A percentile compares a stretch with the other conserved stretches of the same genome.
Conservation (phyloP, 1,140 invertebrate genomes). For the Tribolium madens region DNA sequence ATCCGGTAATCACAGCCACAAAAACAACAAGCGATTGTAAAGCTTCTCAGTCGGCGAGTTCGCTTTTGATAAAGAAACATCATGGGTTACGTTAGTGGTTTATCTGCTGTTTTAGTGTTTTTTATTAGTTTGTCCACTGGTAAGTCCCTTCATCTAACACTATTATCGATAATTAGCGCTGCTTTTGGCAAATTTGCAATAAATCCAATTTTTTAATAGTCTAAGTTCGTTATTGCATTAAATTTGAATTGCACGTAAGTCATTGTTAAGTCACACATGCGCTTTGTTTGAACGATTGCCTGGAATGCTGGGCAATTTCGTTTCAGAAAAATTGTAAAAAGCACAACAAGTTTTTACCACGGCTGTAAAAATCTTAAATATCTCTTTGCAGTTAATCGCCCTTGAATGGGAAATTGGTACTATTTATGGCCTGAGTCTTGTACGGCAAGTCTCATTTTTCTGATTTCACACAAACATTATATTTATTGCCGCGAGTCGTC, state of each 20-base stretch:
- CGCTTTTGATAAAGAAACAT: conserved; percentile 45
- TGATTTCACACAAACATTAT: conserved; percentile 28
- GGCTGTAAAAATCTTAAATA: conserved; percentile 43
- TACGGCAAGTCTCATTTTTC: conserved; percentile 16
- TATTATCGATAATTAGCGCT: neutral
- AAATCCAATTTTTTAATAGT: neutral
- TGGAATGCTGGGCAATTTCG: conserved; percentile 38
- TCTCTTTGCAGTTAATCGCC: conserved; percentile 40
- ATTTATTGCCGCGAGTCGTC: conserved; percentile 24
- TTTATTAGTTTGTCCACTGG: conserved; percentile 45
- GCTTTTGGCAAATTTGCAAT: too few relatives aligned
- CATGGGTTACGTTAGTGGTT: conserved; percentile 44
- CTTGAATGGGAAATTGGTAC: conserved; percentile 41
- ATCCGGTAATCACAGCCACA: conserved; percentile 48
- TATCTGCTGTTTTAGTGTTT: conserved; percentile 46
- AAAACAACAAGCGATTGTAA: conserved; percentile 51
- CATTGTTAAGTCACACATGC: conserved; percentile 13
- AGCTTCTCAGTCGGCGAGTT: conserved; percentile 48
- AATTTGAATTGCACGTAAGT: conserved; percentile 11
- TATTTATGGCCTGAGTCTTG: conserved; percentile 27
- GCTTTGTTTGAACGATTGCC: conserved; percentile 29
- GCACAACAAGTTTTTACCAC: conserved; percentile 36
- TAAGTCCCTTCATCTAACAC: conserved; percentile 25
- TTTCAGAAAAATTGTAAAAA: conserved; percentile 24
- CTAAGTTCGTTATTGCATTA: neutral